phyloP scores from a whole-genome alignment of 2,797 vertebrate genomes.

The Peromyscus nudipes region DNA sequence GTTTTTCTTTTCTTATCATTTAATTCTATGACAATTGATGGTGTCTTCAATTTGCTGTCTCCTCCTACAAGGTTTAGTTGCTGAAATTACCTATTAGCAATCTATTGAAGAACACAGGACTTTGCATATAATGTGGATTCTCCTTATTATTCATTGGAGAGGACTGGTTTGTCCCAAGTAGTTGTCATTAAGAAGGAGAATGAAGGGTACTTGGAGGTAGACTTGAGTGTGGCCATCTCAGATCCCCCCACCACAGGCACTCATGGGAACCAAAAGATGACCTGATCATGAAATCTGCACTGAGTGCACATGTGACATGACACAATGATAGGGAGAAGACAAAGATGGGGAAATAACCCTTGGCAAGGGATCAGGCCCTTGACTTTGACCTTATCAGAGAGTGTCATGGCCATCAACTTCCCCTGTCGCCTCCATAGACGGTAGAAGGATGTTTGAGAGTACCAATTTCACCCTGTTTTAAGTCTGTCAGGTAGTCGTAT shows the following conservation, averaged over 20 bases:
- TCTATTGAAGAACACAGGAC: neutral
- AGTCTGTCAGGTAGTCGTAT: no score
- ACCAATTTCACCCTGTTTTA: no score
- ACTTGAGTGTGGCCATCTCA: neutral
- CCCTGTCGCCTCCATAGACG: neutral
- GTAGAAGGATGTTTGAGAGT: neutral
- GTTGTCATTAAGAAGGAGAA: neutral
- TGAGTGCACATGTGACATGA: neutral
- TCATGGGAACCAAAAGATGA: neutral
- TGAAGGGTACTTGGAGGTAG: neutral
- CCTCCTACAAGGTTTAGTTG: neutral
- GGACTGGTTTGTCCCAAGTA: neutral
- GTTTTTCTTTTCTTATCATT: neutral
- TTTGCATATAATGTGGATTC: neutral
- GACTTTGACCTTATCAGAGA: neutral
- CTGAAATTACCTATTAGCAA: neutral
- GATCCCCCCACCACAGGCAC: neutral
- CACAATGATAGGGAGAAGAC: neutral
- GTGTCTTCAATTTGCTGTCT: neutral
- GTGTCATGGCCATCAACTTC: neutral
- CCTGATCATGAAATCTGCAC: neutral
- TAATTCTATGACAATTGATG: neutral
- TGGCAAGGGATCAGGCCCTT: neutral
- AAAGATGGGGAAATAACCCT: neutral
- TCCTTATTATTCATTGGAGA: neutral